Conservation (phyloP, 2,797 vertebrate genomes). For the Propithecus deckenii region DNA sequence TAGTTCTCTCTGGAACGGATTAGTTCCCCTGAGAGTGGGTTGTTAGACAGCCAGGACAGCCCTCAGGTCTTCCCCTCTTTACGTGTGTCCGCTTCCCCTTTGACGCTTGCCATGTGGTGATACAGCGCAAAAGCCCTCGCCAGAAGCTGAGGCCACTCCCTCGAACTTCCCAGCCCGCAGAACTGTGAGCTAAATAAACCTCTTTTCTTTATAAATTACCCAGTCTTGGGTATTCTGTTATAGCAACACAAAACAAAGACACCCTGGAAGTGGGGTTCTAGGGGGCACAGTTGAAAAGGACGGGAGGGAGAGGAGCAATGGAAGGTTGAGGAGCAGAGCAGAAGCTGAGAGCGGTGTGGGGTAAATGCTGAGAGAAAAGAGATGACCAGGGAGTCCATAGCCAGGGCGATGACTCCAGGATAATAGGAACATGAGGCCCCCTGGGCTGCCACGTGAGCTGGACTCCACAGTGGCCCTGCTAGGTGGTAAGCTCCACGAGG, state of each 20-base stretch:
- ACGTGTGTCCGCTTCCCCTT: background rate
- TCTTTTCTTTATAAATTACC: background rate
- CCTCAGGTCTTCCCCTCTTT: background rate
- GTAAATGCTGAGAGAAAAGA: background rate
- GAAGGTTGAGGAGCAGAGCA: background rate
- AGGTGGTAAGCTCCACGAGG: background rate
- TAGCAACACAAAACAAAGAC: background rate
- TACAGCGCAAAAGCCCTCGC: background rate
- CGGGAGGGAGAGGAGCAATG: background rate
- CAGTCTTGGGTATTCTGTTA: background rate
- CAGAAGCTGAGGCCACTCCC: background rate
- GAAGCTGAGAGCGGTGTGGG: background rate
- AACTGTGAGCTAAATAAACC: background rate
- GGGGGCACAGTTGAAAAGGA: background rate
- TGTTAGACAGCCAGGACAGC: background rate
- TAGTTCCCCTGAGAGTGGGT: background rate
- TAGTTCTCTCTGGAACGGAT: background rate
- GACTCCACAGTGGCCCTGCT: background rate
- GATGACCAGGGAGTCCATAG: background rate
- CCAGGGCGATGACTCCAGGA: background rate
- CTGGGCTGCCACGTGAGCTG: background rate
- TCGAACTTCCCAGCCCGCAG: background rate
- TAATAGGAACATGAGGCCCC: background rate
- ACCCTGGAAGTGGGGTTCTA: background rate
- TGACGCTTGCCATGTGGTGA: background rate